These are phyloP conservation scores for Eristalinus aeneus DNA, from an alignment of 2,888 invertebrate genomes.

Conservation along the genomic window DNA sequence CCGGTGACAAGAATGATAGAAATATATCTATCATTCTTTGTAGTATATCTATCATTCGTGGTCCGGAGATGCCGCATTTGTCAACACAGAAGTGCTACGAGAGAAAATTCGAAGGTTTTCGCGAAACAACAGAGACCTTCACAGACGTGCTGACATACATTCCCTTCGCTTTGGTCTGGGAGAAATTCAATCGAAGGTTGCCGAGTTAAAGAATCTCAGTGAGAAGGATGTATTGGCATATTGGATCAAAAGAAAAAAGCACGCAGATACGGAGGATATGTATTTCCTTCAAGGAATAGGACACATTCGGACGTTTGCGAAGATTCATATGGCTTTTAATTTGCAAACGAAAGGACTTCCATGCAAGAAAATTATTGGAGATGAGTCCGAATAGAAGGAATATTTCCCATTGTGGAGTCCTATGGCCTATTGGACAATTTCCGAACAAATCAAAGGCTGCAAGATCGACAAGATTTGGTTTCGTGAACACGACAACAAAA, in stretches of 20 bases:
- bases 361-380: no score
- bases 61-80: slow-evolving; percentile 34
- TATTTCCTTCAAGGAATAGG: slow-evolving; percentile 77
- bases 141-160: slow-evolving; percentile 74
- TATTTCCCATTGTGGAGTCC: no score
- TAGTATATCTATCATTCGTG: no score
- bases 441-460: no score
- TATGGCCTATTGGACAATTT: no score
- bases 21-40: no score
- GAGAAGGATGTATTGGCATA: slow-evolving; percentile 77
- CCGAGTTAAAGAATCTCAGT: slow-evolving; percentile 75
- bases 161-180: slow-evolving; percentile 77
- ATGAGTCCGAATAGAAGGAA: no score
- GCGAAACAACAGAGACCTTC: slow-evolving; percentile 73
- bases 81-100: slow-evolving; percentile 60
- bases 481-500: no score
- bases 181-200: slow-evolving; percentile 75
- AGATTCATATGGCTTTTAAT: no score
- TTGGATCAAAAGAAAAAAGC: slow-evolving; percentile 78
- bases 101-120: slow-evolving; percentile 76
- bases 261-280: slow-evolving; percentile 77
- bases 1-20: no score
- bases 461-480: no score
- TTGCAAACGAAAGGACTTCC: no score
- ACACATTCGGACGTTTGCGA: slow-evolving; percentile 77